A percentile compares a stretch with the other conserved stretches of the same genome.
Conservation (phyloP, 2,888 invertebrate species). For the Caenorhabditis drosophilae region DNA sequence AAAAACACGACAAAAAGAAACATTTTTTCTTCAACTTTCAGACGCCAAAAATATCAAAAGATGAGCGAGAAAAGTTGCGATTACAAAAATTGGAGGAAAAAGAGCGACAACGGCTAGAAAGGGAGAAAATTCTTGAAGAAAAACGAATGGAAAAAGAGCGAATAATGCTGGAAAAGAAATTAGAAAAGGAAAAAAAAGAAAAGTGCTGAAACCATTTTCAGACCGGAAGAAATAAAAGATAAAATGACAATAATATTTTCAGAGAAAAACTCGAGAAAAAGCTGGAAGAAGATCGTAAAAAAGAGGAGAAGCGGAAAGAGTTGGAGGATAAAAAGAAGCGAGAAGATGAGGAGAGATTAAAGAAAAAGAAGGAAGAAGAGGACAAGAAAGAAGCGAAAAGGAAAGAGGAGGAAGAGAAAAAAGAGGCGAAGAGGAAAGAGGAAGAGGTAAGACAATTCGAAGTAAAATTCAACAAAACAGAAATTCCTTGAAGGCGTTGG, state of each 20-base stretch:
- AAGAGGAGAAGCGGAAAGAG: constrained; percentile 31
- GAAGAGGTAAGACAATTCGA: constrained; percentile 34
- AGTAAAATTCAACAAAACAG: neutral
- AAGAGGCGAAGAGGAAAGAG: constrained; percentile 44
- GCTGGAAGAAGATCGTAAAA: constrained; percentile 40
- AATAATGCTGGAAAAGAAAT: constrained; percentile 40
- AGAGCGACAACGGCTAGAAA: constrained; percentile 19
- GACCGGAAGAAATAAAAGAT: neutral
- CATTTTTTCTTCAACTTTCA: neutral
- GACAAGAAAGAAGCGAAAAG: constrained; percentile 32
- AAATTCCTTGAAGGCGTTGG: constrained; percentile 33
- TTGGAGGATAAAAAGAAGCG: constrained; percentile 30
- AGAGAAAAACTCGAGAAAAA: constrained; percentile 38
- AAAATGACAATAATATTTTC: constrained; percentile 7
- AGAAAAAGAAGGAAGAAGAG: constrained; percentile 41
- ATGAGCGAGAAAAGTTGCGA: constrained; percentile 32
- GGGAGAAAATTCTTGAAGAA: constrained; percentile 26
- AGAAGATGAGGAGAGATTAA: constrained; percentile 39
- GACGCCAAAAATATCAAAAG: constrained; percentile 29
- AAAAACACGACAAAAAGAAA: neutral
- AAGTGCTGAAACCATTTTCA: constrained; percentile 12
- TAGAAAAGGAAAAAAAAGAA: constrained; percentile 50
- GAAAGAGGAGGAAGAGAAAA: constrained; percentile 44
- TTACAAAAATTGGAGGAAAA: constrained; percentile 25
- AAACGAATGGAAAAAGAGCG: constrained; percentile 44